Conservation (phyloP, 2,113 vertebrate species). For the Otis tarda region DNA sequence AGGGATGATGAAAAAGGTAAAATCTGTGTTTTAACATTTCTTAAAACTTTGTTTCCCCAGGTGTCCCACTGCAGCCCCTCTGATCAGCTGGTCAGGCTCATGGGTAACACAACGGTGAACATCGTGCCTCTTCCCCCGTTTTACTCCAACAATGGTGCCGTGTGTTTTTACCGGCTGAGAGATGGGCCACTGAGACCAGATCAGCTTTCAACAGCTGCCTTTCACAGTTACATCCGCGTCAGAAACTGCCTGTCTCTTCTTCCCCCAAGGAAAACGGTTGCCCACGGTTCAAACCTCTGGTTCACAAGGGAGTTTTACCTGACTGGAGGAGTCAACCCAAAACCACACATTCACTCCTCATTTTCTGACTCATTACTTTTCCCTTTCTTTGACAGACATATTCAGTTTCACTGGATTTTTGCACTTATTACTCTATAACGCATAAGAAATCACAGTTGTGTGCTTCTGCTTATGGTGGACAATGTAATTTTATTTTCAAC, state of each 20-base stretch:
- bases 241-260: background rate
- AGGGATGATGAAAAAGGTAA: background rate
- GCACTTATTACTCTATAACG: background rate
- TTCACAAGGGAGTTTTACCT: fast-evolving
- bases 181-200: background rate
- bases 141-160: background rate
- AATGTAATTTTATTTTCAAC: background rate
- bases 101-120: background rate
- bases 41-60: background rate
- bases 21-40: background rate
- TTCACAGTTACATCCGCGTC: background rate
- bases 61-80: background rate
- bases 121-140: background rate
- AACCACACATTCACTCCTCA: fast-evolving
- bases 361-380: background rate
- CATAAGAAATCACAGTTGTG: background rate
- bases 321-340: background rate
- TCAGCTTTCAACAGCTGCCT: background rate
- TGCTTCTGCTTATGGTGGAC: background rate
- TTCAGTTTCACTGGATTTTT: background rate
- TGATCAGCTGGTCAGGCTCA: background rate
- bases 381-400: background rate
- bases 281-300: background rate
- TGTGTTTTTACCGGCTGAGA: background rate
- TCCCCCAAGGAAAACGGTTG: background rate